Percentiles rank a stretch among this genome's conserved stretches.
Evolutionary conservation across 2,797 vertebrate species (phyloP).

Genomic region (Neopelma chrysocephalum): DNA sequence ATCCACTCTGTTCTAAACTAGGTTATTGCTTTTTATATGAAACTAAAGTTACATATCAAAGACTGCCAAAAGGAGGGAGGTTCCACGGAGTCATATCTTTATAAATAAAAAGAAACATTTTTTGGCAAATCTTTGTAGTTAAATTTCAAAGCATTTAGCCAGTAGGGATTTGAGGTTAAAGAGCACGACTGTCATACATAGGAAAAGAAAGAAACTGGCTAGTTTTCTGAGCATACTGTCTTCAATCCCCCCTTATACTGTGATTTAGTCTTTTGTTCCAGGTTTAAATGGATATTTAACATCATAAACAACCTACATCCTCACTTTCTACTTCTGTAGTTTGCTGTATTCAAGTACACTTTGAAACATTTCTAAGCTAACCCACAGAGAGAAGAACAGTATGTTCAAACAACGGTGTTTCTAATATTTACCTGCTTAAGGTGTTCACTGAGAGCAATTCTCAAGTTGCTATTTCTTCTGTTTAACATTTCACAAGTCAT

Average conservation of each 20-base stretch:
- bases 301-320: background rate
- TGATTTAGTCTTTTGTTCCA: background rate
- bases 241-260: background rate
- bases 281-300: background rate
- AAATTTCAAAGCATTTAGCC: background rate
- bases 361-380: background rate
- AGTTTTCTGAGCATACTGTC: background rate
- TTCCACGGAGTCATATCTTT: background rate
- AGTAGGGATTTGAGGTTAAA: slow-evolving; percentile 3
- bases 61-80: background rate
- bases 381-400: background rate
- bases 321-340: background rate
- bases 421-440: slow-evolving; percentile 90
- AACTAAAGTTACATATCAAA: slow-evolving; percentile 1
- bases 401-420: background rate
- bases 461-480: slow-evolving; percentile 91
- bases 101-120: background rate
- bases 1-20: background rate
- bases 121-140: background rate
- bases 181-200: background rate
- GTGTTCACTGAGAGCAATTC: slow-evolving; percentile 95
- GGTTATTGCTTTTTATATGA: background rate
- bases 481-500: slow-evolving; percentile 98
- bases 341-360: background rate
- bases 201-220: background rate